Conservation (phyloP, 2,888 invertebrate species). For the Acleris holmiana region DNA sequence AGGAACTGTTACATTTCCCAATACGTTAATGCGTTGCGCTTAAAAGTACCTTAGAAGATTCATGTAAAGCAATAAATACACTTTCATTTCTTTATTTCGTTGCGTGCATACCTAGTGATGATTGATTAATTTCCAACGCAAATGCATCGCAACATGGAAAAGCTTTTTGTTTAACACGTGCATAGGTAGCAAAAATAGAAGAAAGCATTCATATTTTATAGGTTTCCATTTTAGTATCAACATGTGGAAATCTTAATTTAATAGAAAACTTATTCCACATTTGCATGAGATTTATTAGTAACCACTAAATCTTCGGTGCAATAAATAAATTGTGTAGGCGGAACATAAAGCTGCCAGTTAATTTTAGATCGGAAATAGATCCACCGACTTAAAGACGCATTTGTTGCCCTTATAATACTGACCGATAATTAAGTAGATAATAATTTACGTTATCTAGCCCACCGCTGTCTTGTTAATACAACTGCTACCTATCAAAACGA, state of each 20-base stretch:
- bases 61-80: background rate
- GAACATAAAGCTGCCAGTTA: conserved; percentile 22
- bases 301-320: conserved; percentile 19
- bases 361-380: conserved; percentile 16
- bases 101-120: background rate
- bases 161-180: conserved; percentile 6
- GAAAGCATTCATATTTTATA: conserved; percentile 16
- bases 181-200: conserved; percentile 8
- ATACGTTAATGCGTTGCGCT: no score
- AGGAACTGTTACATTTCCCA: no score
- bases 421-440: background rate
- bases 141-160: conserved; percentile 4
- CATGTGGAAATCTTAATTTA: conserved; percentile 17
- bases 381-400: background rate
- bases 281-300: conserved; percentile 23
- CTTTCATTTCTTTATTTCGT: background rate
- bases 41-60: no score
- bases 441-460: background rate
- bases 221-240: conserved; percentile 11
- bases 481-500: background rate
- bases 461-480: background rate
- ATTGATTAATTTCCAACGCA: conserved; percentile 5
- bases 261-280: conserved; percentile 17
- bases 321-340: conserved; percentile 28
- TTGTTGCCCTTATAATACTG: conserved; percentile 5